phyloP scores from a whole-genome alignment of 2,888 invertebrate species.

The Deilephila porcellus region DNA sequence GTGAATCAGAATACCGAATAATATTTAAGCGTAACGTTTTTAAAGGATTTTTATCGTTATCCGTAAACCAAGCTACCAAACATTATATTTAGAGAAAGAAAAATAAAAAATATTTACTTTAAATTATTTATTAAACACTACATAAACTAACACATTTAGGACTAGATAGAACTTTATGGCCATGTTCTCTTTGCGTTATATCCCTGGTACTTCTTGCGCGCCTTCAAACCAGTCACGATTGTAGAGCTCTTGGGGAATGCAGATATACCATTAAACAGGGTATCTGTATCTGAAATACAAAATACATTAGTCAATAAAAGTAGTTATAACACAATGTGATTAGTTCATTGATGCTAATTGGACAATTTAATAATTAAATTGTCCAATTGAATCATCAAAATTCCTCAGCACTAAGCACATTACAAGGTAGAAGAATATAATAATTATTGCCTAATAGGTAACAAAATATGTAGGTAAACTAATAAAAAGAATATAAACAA shows the following conservation, averaged over 20 bases:
- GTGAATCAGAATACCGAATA: too few relatives aligned
- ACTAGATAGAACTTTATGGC: conserved; percentile 66
- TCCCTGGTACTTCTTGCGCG: conserved; percentile 92
- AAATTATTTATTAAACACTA: conserved; percentile 26
- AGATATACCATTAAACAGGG: conserved; percentile 87
- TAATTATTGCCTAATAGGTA: too few relatives aligned
- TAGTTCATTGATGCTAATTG: not conserved
- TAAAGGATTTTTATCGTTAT: too few relatives aligned
- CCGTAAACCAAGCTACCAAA: too few relatives aligned
- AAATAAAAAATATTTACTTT: not conserved
- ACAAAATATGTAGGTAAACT: too few relatives aligned
- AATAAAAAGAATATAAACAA: too few relatives aligned
- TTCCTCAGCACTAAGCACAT: not conserved
- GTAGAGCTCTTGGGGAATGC: conserved; percentile 95
- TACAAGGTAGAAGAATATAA: too few relatives aligned
- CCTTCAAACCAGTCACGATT: conserved; percentile 92
- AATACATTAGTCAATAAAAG: conserved; percentile 16
- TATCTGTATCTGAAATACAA: conserved; percentile 72
- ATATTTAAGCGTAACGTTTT: too few relatives aligned
- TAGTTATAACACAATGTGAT: not conserved
- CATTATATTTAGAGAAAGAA: too few relatives aligned
- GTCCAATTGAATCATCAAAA: not conserved
- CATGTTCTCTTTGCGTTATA: conserved; percentile 87
- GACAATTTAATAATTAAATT: not conserved
- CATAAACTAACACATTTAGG: conserved; percentile 38